Base-by-base conservation (phyloP, 2,888 invertebrate species). In the Tenthredo livida region DNA sequence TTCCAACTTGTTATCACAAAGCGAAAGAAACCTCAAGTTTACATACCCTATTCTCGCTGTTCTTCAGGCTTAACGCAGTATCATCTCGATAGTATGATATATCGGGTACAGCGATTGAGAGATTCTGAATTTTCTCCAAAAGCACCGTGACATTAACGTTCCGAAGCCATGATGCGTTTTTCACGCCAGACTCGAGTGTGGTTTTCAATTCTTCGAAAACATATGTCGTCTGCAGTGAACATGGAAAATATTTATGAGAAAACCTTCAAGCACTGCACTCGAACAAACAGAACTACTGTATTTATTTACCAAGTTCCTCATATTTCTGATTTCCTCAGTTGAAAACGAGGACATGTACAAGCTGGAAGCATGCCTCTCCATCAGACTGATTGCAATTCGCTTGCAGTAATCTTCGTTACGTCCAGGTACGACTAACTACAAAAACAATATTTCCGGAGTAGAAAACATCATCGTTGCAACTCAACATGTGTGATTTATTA, bases 341-440 rank as follows among this genome's bases (percentile, higher is more conserved):
- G 87, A 84, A 80, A 90, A 90, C 12, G 90, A 90, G n/a, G 89
- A 89, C 50, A 89, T 86, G 80, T 91, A 90, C 85, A 91, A 86
- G 65, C 43, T 78, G 5, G 89, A 89, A 9, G 90, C 90, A 87
- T 90, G 89, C 37, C 86, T 54, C 9, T 86, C 61, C 86, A 91
- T 83, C 15, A 89, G 86, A 65, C 89, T 88, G 7, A 84, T 84
- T 4, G 90, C 86, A 0, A 87, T 85, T 7, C 87, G 86, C 33
- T 90, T 85, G 58, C 91, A 91, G 17, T 90, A 75, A 78, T 86
- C 84, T 67, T 89, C 86, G 40, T n/a, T n/a, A 73, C 72, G 72
- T 40, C 72, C 72, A 43, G 72, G 21, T n/a, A 87, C 65, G 40
- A 91, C 89, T 21, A 91, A 61, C 91, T 90, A 73, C 1, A 70